Evolutionary conservation across 2,113 vertebrate genomes (phyloP).

Genomic region (Paramisgurnus dabryanus): DNA sequence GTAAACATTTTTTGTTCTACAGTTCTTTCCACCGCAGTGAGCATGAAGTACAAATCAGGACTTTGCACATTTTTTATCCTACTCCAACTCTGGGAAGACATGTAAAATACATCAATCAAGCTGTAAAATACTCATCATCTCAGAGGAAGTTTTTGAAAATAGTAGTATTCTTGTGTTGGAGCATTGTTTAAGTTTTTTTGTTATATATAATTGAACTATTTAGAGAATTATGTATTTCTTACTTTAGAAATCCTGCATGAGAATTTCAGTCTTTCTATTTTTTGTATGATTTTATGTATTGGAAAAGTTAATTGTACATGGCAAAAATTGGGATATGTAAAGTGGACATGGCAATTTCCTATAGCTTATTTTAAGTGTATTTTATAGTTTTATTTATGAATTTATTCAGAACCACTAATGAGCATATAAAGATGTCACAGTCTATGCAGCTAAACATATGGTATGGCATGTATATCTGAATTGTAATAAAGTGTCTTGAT

Average conservation of each 20-base stretch:
- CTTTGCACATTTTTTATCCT: neutral
- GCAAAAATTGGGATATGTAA: neutral
- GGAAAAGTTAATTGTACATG: neutral
- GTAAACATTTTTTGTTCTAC: constrained; percentile 49
- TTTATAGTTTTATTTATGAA: constrained; percentile 40
- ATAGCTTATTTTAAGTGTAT: constrained; percentile 9
- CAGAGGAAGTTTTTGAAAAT: constrained; percentile 8
- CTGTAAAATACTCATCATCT: constrained; percentile 1
- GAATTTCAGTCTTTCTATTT: constrained; percentile 1
- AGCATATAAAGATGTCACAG: neutral
- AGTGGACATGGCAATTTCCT: neutral
- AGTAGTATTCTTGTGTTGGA: constrained; percentile 11
- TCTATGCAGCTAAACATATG: neutral
- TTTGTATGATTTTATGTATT: constrained; percentile 29
- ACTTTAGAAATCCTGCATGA: constrained; percentile 29
- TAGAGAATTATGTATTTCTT: constrained; percentile 1
- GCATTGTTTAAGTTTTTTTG: constrained; percentile 27
- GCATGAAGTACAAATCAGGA: constrained; percentile 36
- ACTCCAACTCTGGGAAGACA: constrained; percentile 24
- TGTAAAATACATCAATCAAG: neutral
- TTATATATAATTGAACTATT: constrained; percentile 7
- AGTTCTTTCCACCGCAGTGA: constrained; percentile 66
- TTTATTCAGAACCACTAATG: constrained; percentile 50
- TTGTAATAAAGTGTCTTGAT: constrained; percentile 47
- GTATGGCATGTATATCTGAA: constrained; percentile 20